Percentiles rank a stretch among this genome's conserved stretches.
These are phyloP conservation scores for Plagiodera versicolora DNA, from an alignment of 2,888 invertebrate species.

Conservation along the genomic window DNA sequence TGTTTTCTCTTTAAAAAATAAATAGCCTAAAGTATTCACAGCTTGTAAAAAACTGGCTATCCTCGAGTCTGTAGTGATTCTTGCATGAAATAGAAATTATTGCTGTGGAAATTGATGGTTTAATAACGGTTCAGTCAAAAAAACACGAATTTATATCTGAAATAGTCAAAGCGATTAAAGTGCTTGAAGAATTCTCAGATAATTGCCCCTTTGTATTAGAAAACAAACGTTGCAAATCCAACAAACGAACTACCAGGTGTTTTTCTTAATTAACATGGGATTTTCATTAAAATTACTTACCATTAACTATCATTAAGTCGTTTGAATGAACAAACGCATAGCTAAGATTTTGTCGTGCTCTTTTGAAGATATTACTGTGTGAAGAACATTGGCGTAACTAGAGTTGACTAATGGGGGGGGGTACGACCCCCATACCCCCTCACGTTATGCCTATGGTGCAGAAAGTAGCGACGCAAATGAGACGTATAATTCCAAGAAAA, in stretches of 20 bases:
- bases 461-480: slow-evolving; percentile 16
- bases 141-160: no score
- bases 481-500: slow-evolving; percentile 9
- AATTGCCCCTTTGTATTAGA: slow-evolving; percentile 8
- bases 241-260: not conserved
- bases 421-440: no score
- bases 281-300: slow-evolving; percentile 3
- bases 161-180: slow-evolving; percentile 5
- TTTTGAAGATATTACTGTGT: not conserved
- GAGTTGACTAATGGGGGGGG: no score
- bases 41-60: no score
- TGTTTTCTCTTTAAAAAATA: no score
- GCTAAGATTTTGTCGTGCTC: slow-evolving; percentile 10
- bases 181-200: slow-evolving; percentile 1
- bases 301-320: slow-evolving; percentile 2
- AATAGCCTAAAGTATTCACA: no score
- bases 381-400: no score
- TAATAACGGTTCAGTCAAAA: no score
- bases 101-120: no score
- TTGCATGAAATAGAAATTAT: no score
- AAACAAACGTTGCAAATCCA: slow-evolving; percentile 1
- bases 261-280: slow-evolving; percentile 10
- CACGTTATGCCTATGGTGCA: no score
- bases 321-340: not conserved
- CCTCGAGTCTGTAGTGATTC: no score